A percentile compares a stretch with the other conserved stretches of the same genome.
phyloP scores from a whole-genome alignment of 2,113 vertebrate genomes.

The Sorex fumeus region DNA sequence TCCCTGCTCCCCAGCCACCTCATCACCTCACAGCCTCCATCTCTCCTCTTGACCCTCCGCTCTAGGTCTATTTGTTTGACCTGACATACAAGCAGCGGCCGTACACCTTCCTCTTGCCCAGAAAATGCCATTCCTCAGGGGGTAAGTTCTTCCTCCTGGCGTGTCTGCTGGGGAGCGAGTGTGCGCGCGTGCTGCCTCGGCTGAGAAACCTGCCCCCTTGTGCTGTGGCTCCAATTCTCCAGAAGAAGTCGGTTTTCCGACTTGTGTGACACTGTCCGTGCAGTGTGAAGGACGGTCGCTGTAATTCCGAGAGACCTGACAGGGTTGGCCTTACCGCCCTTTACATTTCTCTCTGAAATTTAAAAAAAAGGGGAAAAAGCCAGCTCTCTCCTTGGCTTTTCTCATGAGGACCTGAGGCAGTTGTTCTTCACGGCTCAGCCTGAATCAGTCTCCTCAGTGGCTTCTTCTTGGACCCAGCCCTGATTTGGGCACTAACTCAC shows the following conservation, averaged over 20 bases:
- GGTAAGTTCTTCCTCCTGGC: constrained; percentile 87
- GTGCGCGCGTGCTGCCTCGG: background rate
- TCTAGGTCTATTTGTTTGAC: constrained; percentile 98
- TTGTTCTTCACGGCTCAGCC: background rate
- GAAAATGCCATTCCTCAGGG: constrained; percentile 94
- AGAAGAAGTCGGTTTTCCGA: background rate
- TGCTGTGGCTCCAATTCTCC: background rate
- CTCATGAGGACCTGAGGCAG: constrained; percentile 10
- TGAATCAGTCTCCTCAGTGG: background rate
- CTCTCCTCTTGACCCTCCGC: constrained; percentile 61
- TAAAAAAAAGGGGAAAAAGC: no score
- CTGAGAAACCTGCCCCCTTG: constrained; percentile 7
- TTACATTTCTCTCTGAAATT: background rate
- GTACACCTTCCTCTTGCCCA: constrained; percentile 96
- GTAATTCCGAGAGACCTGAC: background rate
- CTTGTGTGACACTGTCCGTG: background rate
- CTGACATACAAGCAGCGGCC: constrained; percentile 97
- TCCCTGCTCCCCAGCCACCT: background rate
- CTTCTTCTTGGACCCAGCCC: constrained; percentile 26
- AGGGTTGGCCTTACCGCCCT: background rate
- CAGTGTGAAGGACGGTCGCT: constrained; percentile 2
- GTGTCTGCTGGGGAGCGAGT: background rate
- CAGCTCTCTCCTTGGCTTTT: background rate
- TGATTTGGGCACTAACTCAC: background rate
- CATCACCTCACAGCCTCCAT: background rate